Base-by-base conservation (phyloP, 2,113 vertebrate species). In the Bufo bufo region DNA sequence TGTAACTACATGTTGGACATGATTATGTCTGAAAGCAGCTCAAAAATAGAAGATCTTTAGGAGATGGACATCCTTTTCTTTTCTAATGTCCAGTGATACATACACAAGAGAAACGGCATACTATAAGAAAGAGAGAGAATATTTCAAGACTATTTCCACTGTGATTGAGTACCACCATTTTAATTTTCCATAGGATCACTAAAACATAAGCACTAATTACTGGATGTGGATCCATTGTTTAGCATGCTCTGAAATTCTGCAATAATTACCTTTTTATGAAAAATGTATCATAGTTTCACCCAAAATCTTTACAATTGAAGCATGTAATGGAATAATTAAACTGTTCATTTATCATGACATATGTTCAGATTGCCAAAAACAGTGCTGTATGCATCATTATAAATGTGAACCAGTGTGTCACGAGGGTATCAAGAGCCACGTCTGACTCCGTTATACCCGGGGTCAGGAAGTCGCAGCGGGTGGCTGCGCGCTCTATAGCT, bases 241-340 rank as follows among this genome's bases (percentile, higher is more conserved):
- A 43, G 4, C 16, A 72, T 72, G 23, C 23, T 16, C 14, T 58
- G 10, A 43, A 45, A 74, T 71, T 84, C 4, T 33, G 47, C 17
- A 45, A 0, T 84, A 9, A 84, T 84, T 84, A 58, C 4, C 19
- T 72, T 74, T 72, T 43, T n/a, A 72, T 58, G 16, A 6, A 19
- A 83, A 72, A 72, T 23, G 47, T 72, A 84, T 72, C 52, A 72
- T 74, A 17, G 71, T 83, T 83, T 66, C 20, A 69, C 54, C 20
- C 50, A 20, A 69, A 84, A 84, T 33, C 69, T n/a, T 72, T 43
- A 45, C 17, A 63, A 82, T n/a, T 82, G 56, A 59, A 12, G 80
- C 45, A 49, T 49, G 45, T 19, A 82, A 20, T 45, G 17, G 59
- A n/a, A 49, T 82, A 82, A 82, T 82, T 82, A 82, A 82, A 63